A percentile compares a stretch with the other conserved stretches of the same genome.
Conservation (phyloP, 2,113 vertebrate genomes). For the Casuarius casuarius region DNA sequence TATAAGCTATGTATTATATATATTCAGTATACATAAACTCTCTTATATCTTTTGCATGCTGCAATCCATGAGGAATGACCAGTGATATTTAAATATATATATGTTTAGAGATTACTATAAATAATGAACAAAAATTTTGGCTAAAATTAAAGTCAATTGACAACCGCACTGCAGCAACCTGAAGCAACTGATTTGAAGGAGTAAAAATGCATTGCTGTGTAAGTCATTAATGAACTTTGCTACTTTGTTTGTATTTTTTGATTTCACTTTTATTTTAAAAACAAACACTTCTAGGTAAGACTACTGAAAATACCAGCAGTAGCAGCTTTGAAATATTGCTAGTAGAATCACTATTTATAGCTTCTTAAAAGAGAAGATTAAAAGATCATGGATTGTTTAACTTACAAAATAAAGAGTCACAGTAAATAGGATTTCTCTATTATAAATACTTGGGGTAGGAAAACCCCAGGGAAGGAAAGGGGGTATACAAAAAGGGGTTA, state of each 20-base stretch:
- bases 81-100: background rate
- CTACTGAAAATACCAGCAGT: background rate
- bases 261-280: background rate
- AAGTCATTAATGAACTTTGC: background rate
- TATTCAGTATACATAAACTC: no score
- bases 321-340: background rate
- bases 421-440: background rate
- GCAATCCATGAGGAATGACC: no score
- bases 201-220: background rate
- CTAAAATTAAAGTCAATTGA: background rate
- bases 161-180: background rate
- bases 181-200: background rate
- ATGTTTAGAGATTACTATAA: background rate
- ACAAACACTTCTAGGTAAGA: background rate
- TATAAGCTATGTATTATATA: background rate
- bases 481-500: background rate
- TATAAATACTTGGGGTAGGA: background rate
- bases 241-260: background rate
- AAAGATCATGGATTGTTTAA: background rate
- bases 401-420: background rate
- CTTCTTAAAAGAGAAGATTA: background rate
- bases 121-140: rapidly evolving
- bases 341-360: background rate
- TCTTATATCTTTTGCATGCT: no score
- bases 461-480: background rate